Conservation (phyloP, 2,113 vertebrate species). For the Neogale vison region DNA sequence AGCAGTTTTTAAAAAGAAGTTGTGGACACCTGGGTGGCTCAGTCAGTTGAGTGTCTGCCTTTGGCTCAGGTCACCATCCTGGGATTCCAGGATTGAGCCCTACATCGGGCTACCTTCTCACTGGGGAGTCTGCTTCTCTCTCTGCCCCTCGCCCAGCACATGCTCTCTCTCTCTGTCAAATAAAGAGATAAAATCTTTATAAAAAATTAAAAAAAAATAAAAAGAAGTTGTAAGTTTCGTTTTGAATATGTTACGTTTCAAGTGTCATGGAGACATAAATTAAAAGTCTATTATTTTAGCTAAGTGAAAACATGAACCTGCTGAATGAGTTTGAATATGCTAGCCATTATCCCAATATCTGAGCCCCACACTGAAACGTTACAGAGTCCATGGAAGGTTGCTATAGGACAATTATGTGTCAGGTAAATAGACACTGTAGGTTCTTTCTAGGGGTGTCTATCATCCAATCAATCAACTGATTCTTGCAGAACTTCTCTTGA, state of each 20-base stretch:
- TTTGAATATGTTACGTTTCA: background rate
- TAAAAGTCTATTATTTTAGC: background rate
- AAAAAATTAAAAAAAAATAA: too few relatives aligned
- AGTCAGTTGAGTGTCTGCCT: background rate
- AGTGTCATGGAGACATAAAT: background rate
- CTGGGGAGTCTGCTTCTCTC: background rate
- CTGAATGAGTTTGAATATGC: background rate
- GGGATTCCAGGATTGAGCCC: background rate
- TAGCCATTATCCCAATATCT: background rate
- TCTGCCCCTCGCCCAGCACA: background rate
- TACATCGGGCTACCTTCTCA: background rate
- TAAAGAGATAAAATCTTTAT: too few relatives aligned
- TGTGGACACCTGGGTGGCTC: background rate
- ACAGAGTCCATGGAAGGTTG: background rate
- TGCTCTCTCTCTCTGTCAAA: too few relatives aligned
- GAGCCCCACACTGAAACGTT: background rate
- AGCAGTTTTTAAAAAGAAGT: background rate
- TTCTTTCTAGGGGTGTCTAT: background rate
- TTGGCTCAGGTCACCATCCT: background rate
- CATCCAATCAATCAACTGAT: background rate
- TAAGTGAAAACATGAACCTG: background rate
- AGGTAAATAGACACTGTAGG: background rate
- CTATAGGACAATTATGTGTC: background rate
- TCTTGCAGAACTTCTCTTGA: background rate
- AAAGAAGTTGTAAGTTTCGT: background rate